Evolutionary conservation across 2,888 invertebrate genomes (phyloP), one percentile per base, ranked within the genome.

Genomic region (Aleiodes testaceus): DNA sequence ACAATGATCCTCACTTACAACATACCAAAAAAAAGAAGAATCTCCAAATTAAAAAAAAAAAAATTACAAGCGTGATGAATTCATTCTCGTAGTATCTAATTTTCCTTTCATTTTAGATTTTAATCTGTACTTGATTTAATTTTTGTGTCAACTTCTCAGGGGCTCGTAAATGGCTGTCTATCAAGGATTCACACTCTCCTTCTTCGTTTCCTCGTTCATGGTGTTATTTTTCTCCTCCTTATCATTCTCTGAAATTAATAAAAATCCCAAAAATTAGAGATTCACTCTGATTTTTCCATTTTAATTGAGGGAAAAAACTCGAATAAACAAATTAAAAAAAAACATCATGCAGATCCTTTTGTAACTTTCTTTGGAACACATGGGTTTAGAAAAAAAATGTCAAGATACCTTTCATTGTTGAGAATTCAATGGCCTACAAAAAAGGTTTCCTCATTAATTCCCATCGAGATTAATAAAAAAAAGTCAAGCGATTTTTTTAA

Each of bases 141-240:
- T 20, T 59, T 74, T 72, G 12, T 50, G 72, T 77, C 74, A 79
- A 75, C 76, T 79, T 76, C 69, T 78, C 66, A 78, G 69, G 63
- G 72, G 70, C 45, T 75, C 70, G 72, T 55, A 69, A 55, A 72
- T 73, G 66, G 74, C 66, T 75, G 68, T 80, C 81, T 84, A 87
- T 93, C 92, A 93, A 88, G 92, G 92, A 88, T 92, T 92, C 76
- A 91, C 88, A 66, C 90, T 86, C 52, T 93, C 92, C 85, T 93
- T 93, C 88, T 93, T 93, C 80, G 90, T 88, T 82, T 93, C 93
- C 78, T 93, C 93, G 79, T 89, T 88, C 80, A 88, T 89, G 84
- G 81, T 88, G 78, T 89, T 90, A 78, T 92, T 91, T 63, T 89
- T 85, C 61, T 92, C 92, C 72, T 92, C 91, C 84, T 93, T 91